These are phyloP conservation scores for Arenicola marina DNA, from an alignment of 2,888 invertebrate genomes.

Conservation along the genomic window DNA sequence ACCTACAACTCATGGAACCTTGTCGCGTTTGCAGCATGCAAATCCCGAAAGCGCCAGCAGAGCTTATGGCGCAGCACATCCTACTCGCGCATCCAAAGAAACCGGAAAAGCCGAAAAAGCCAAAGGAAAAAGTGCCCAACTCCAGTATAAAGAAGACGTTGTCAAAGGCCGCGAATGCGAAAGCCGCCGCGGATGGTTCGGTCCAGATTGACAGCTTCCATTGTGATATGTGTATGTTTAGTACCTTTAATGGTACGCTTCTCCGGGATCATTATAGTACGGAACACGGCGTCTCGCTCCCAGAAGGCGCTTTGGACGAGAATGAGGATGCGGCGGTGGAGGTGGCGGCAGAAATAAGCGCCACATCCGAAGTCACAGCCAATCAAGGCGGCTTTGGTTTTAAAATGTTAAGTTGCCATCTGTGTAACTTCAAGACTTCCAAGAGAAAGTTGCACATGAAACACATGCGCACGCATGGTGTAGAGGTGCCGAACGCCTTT, in stretches of 20 bases:
- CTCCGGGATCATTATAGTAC: neutral
- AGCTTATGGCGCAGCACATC: neutral
- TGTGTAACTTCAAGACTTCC: conserved; percentile 1
- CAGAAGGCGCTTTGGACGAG: neutral
- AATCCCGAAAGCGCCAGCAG: no score
- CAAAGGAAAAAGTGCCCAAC: neutral
- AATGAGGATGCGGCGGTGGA: neutral
- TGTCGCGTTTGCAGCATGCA: conserved; percentile 7
- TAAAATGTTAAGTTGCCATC: neutral
- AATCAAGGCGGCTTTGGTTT: no score
- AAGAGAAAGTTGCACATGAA: neutral
- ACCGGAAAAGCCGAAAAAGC: neutral
- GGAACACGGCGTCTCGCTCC: no score
- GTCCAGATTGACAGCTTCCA: neutral
- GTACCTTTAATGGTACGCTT: neutral
- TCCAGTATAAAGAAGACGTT: no score
- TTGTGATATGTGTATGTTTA: conserved; percentile 2
- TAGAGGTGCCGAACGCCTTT: neutral
- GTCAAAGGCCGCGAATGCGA: no score
- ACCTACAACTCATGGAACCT: conserved; percentile 10
- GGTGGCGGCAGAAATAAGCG: neutral
- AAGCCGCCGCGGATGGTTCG: neutral
- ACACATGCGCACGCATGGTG: neutral
- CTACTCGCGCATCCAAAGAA: neutral
- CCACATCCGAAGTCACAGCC: neutral